Base-by-base conservation (phyloP, 2,888 invertebrate species). In the Pediacus dermestoides region DNA sequence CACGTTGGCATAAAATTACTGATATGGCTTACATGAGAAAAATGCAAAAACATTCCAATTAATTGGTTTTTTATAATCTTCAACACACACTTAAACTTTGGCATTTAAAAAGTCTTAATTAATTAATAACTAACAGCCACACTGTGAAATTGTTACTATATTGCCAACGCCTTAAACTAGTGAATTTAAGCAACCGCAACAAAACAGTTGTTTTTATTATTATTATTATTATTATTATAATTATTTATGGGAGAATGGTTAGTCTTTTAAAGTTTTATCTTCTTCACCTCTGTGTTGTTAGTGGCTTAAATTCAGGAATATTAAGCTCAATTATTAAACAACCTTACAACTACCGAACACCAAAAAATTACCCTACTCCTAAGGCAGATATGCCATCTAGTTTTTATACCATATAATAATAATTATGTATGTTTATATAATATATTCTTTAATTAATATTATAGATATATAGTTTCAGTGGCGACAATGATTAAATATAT, bases 401-500 rank as follows among this genome's bases (percentile, higher is more conserved):
- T 34, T 39, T 30, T 34, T 39, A 53, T 11, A 9, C 10, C 4
- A 26, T 9, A 13, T 23, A 4, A 13, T 14, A 28, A 28, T 28
- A 9, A 13, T 13, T 58, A 59, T 57, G 55, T 60, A 61, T 57
- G 54, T 60, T 62, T 53, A 65, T 64, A 66, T 63, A 61, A 64
- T 64, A 64, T 63, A 64, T 58, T 60, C 59, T 63, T 61, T 58
- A 57, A 55, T 54, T 57, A 50, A 51, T 66, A 61, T 64, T 64
- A 66, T 64, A 62, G 60, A 67, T 66, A 65, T 67, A 67, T 63
- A 66, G 61, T 66, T 59, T 66, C 60, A 63, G 64, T 66, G 66
- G 66, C 67, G 61, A 57, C 71, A 75, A 61, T 61, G 63, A 65
- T 63, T 64, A 64, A 58, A 58, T 66, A 62, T 64, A 64, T 70